Conservation (phyloP, 2,113 vertebrate genomes). For the Chlamydotis undulata region DNA sequence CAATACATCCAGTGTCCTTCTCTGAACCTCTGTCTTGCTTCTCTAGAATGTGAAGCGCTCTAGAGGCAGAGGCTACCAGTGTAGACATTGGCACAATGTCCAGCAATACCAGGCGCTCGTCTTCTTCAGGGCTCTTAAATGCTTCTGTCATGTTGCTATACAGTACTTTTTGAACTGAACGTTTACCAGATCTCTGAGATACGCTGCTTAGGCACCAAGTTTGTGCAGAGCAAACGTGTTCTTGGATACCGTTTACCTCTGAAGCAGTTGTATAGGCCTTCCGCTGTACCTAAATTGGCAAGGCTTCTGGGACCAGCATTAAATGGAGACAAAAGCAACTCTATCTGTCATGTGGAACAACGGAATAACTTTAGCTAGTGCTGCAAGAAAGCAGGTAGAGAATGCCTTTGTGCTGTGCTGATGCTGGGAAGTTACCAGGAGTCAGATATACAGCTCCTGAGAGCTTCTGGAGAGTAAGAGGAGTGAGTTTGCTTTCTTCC, state of each 20-base stretch:
- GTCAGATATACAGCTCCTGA: neutral
- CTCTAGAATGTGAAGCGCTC: neutral
- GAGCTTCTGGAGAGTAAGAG: conserved; percentile 13
- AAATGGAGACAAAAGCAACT: neutral
- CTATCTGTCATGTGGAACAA: neutral
- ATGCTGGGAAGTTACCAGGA: conserved; percentile 13
- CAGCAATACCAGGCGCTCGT: neutral
- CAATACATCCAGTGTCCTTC: neutral
- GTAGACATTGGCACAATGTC: neutral
- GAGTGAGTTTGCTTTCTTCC: conserved; percentile 45
- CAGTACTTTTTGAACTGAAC: neutral
- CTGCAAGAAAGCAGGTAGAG: conserved; percentile 30
- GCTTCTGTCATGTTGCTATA: neutral
- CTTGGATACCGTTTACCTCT: neutral
- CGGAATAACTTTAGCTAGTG: neutral
- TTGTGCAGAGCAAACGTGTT: neutral
- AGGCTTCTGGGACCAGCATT: neutral
- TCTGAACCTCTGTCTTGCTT: neutral
- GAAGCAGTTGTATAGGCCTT: neutral
- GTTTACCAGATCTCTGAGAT: neutral
- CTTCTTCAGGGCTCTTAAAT: neutral
- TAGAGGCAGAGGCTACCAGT: neutral
- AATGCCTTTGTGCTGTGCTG: conserved; percentile 5
- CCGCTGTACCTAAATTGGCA: neutral
- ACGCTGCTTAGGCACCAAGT: neutral